Evolutionary conservation across 2,797 vertebrate species (phyloP).

Genomic region (Phoxinus dragarum): DNA sequence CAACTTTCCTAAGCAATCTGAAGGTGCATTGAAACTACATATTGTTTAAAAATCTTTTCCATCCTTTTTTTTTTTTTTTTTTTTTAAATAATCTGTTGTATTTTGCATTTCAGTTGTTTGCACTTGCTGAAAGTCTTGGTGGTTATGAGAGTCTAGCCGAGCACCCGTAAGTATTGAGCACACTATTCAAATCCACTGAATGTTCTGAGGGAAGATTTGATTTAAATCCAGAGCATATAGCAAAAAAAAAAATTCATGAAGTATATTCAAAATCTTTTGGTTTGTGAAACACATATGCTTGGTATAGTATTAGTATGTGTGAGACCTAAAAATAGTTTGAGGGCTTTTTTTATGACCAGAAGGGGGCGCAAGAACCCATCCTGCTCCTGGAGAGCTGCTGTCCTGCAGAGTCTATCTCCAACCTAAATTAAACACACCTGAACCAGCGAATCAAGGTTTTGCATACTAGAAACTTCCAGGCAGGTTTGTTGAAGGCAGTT

Average conservation of each 20-base stretch:
- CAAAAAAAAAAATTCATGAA: background rate
- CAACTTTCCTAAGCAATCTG: slow-evolving; percentile 84
- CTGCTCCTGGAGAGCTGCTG: too few relatives aligned
- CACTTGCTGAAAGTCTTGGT: slow-evolving; percentile 90
- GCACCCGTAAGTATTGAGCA: slow-evolving; percentile 88
- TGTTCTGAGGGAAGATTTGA: background rate
- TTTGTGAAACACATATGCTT: background rate
- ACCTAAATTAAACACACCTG: too few relatives aligned
- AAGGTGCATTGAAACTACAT: slow-evolving; percentile 78
- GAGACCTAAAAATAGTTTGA: background rate
- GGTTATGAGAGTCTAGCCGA: slow-evolving; percentile 95
- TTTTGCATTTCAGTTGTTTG: slow-evolving; percentile 80
- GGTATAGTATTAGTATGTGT: background rate
- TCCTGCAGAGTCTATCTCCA: too few relatives aligned
- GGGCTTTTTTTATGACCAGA: background rate
- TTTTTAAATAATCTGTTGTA: background rate
- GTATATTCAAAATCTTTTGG: background rate
- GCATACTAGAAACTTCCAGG: too few relatives aligned
- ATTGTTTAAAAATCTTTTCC: background rate
- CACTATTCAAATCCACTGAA: background rate
- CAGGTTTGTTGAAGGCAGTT: too few relatives aligned
- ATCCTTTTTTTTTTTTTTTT: too few relatives aligned
- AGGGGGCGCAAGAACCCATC: background rate
- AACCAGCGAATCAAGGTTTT: too few relatives aligned
- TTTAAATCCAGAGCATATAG: background rate